Evolutionary conservation across 2,888 invertebrate species (phyloP), one percentile per base, ranked within the genome.

Genomic region (Phasia obesa): DNA sequence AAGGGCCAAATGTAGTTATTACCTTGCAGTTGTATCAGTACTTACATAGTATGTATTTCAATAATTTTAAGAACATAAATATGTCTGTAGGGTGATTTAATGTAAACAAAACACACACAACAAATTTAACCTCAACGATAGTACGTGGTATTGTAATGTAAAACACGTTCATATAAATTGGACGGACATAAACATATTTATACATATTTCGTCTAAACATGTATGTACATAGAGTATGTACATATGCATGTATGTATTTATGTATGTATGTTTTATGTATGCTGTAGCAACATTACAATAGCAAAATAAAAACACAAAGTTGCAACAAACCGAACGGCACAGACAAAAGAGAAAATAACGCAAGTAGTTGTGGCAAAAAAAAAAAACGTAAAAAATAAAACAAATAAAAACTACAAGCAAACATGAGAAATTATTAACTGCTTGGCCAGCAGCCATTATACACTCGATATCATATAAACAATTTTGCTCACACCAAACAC

Each of bases 351-450:
- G 47, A 38, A 13, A 4, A 11, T 1, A 42, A 15, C 15, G 2
- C 13, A 17, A 44, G 44, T 53, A 31, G 31, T 55, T 53, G 49
- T 27, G 19, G 47, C 15, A 57, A 23, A 6, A 59, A 60, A 7
- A 60, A 15, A 25, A 51, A 62, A 51, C 69, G 31, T 7, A 73
- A 27, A 17, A 13, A 35, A 23, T 27, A 51, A 42, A n/a, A n/a
- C n/a, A n/a, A n/a, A 35, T 44, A 57, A 60, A 65, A 74, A 80
- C 47, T 70, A 76, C 47, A 62, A 55, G 47, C 55, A 62, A 80
- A 85, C 84, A 84, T 84, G 84, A 81, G 76, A 84, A 84, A 84
- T 84, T 85, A 85, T 84, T 84, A 84, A 80, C 84, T 80, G 84
- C 78, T 83, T 81, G 74, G 79, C 84, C 77, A 84, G 74, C 84